Evolutionary conservation across 2,888 invertebrate species (phyloP), one percentile per base, ranked within the genome.

Genomic region (Panorpa germanica): DNA sequence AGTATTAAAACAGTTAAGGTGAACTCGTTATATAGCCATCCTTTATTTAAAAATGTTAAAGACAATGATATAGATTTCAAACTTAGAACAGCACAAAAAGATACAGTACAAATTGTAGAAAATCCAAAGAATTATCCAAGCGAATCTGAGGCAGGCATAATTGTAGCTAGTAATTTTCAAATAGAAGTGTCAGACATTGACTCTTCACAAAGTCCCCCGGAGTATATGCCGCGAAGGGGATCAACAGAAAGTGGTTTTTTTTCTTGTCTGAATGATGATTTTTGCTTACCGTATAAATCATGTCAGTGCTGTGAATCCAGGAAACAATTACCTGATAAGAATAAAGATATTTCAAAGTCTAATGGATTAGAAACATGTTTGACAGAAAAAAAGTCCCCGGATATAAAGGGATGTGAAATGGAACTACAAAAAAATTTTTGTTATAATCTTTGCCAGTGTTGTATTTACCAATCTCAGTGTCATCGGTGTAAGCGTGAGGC

Each of bases 191-290:
- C 43, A 1, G 41, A 39, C 12, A 38, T 40, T 13, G 42, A 41
- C 28, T 35, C 20, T 23, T 37, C 13, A 29, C 35, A 13, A 28
- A 34, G 17, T 43, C 45, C 23, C 35, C 46, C 17, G 43, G 50
- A 38, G 28, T 43, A 48, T n/a, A 53, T 72, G n/a, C 61, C 71
- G 18, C 57, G 83, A 11, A 65, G 83, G 25, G 85, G 80, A 33
- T 85, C 83, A 12, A 83, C 83, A 49, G 86, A 86, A 51, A 80
- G 80, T 40, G 86, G 86, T 12, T 85, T 86, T 49, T 86, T 82
- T 62, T 82, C 82, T 32, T 82, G 80, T 42, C 76, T 81, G 37
- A 81, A 81, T 44, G 78, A 77, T 47, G 77, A 77, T 47, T 65
- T 70, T 37, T 65, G 66, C 34, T 53, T 53, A 32, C 54, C 48